Evolutionary conservation across 2,113 vertebrate species (phyloP).

Genomic region (Sturnus vulgaris): DNA sequence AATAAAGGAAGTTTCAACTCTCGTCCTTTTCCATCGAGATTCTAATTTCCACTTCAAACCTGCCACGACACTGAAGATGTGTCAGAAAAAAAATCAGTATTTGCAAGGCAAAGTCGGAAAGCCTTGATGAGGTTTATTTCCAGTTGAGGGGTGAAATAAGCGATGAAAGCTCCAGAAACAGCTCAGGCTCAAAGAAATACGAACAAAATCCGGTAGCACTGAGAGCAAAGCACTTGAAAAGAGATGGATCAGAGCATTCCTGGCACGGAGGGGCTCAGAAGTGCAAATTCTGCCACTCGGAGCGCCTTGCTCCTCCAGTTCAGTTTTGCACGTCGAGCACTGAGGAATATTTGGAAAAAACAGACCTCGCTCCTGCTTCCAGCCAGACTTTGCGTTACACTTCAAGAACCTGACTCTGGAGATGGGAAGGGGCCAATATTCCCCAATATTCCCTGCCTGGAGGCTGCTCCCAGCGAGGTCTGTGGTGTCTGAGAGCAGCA

Average conservation of each 20-base stretch:
- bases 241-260: not conserved
- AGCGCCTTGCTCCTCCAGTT: fast-evolving
- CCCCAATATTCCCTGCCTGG: not conserved
- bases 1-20: not conserved
- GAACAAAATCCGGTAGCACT: not conserved
- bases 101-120: not conserved
- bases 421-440: not conserved
- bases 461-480: not conserved
- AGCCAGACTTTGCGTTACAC: not conserved
- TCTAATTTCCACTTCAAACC: slow-evolving; percentile 14
- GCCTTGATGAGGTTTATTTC: not conserved
- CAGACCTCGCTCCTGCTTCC: not conserved
- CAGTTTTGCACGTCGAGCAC: fast-evolving
- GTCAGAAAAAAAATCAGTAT: not conserved
- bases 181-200: not conserved
- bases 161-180: not conserved
- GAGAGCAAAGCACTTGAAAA: not conserved
- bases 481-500: not conserved
- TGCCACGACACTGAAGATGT: fast-evolving
- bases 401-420: not conserved
- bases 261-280: not conserved
- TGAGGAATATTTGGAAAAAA: not conserved
- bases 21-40: not conserved
- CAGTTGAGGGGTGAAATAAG: not conserved
- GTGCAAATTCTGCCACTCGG: not conserved